A percentile compares a stretch with the other conserved stretches of the same genome.
phyloP scores from a whole-genome alignment of 2,888 invertebrate species.

The Drosophila hawaiiensis region DNA sequence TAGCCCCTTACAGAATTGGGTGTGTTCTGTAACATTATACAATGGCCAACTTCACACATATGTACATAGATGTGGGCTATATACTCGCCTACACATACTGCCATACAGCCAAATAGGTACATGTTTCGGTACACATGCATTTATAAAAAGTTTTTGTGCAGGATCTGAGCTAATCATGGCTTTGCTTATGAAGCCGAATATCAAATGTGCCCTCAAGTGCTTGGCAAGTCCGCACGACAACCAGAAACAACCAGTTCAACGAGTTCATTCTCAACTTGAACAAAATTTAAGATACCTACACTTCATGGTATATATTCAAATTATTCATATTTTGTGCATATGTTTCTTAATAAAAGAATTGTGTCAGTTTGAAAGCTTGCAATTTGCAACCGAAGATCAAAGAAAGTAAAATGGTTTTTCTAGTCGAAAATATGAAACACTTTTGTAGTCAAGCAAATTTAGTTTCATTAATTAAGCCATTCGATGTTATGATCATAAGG shows the following conservation, averaged over 20 bases:
- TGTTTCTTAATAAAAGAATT: neutral
- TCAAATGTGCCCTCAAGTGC: conserved; percentile 29
- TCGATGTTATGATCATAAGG: neutral
- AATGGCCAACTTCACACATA: conserved; percentile 7
- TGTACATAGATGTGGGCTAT: neutral
- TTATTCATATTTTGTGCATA: neutral
- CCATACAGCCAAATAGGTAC: neutral
- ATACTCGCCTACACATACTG: neutral
- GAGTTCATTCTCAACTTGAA: conserved; percentile 29
- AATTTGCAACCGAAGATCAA: neutral
- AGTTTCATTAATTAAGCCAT: neutral
- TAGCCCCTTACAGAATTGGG: conserved; percentile 23
- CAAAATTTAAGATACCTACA: neutral
- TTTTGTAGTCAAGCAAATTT: neutral
- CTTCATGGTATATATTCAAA: neutral
- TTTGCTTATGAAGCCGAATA: conserved; percentile 50
- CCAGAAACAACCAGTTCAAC: conserved; percentile 21
- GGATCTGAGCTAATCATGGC: conserved; percentile 63
- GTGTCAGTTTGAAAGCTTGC: no score
- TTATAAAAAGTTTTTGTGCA: conserved; percentile 13
- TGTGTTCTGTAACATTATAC: conserved; percentile 42
- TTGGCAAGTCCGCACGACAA: conserved; percentile 26
- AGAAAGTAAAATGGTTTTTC: neutral
- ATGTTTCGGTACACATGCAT: neutral
- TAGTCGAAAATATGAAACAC: neutral